Evolutionary conservation across 1,140 invertebrate genomes (phyloP).

Genomic region (Homalodisca vitripennis): DNA sequence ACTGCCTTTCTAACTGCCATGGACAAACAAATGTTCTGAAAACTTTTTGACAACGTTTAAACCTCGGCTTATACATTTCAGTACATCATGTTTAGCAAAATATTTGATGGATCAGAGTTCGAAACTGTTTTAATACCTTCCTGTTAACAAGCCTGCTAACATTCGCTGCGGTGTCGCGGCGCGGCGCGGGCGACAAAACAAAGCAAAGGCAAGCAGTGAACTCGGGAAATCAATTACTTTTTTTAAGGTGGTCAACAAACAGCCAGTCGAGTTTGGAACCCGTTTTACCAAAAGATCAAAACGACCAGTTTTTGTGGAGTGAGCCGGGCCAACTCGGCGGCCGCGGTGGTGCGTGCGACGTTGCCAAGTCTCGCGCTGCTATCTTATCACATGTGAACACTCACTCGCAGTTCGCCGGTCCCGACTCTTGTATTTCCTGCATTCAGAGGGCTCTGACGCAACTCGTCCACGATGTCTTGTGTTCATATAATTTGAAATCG

Average conservation of each 20-base stretch:
- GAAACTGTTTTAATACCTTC: too few species aligned
- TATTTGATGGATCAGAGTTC: too few species aligned
- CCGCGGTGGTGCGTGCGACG: neutral
- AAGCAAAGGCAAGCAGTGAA: neutral
- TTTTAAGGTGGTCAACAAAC: neutral
- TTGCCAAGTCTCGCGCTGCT: neutral
- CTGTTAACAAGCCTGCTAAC: too few species aligned
- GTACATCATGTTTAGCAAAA: too few species aligned
- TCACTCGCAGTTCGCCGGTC: neutral
- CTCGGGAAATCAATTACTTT: neutral
- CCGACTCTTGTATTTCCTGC: neutral
- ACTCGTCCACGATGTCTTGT: too few species aligned
- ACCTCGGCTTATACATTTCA: too few species aligned
- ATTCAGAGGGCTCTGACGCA: neutral
- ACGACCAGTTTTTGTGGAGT: neutral
- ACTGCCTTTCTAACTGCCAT: too few species aligned
- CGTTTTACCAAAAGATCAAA: constrained; percentile 17
- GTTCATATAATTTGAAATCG: too few species aligned
- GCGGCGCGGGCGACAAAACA: neutral
- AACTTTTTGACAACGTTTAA: too few species aligned
- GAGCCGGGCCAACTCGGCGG: neutral
- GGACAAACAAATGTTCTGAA: too few species aligned
- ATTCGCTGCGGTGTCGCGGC: too few species aligned
- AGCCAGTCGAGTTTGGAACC: neutral
- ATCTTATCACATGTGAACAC: neutral